phyloP scores from a whole-genome alignment of 2,797 vertebrate genomes.

The Semaprochilodus insignis region DNA sequence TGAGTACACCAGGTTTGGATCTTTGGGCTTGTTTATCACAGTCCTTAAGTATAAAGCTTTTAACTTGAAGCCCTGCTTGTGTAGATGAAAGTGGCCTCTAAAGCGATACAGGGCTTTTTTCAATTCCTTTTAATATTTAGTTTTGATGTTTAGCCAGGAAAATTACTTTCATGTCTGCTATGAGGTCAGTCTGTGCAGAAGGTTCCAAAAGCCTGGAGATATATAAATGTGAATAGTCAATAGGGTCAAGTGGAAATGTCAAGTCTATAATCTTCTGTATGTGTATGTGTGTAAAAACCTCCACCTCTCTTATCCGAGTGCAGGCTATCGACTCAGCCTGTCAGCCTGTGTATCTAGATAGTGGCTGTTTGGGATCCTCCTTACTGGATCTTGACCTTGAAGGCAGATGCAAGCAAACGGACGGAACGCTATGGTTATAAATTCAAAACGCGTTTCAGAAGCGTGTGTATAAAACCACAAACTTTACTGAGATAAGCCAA shows the following conservation, averaged over 20 bases:
- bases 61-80: background rate
- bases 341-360: background rate
- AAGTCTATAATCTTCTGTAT: background rate
- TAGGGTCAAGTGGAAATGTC: background rate
- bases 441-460: background rate
- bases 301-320: background rate
- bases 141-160: background rate
- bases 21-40: constrained; percentile 1
- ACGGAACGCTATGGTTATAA: background rate
- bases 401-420: background rate
- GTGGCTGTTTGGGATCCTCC: background rate
- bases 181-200: background rate
- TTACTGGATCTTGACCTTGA: constrained; percentile 16
- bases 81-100: background rate
- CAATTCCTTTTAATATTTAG: background rate
- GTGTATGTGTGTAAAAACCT: constrained; percentile 13
- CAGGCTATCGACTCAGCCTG: constrained; percentile 10
- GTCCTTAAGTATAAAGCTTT: too few species aligned
- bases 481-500: background rate
- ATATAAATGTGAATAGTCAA: background rate
- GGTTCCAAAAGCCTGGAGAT: background rate
- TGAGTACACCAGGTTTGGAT: background rate
- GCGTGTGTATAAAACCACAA: background rate
- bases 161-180: background rate
- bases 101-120: background rate